Base-by-base conservation (phyloP, 2,797 vertebrate species). In the Sebastes oblongus region DNA sequence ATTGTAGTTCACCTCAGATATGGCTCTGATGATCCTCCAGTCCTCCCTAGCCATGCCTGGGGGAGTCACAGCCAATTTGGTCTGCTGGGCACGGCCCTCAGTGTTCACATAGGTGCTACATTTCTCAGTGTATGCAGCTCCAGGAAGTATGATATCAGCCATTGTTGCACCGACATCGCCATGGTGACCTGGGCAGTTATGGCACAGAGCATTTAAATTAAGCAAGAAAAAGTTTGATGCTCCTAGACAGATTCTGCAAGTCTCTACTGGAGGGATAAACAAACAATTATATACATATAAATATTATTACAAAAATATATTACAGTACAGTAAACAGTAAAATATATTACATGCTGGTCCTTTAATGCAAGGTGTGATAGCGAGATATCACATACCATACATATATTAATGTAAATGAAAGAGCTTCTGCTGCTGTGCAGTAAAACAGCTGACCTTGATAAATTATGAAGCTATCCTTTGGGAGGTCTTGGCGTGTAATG, bases 91-190 rank as follows among this genome's bases (percentile, higher is more conserved):
- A 84, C 97, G 94, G 32, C 97, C 97, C 88, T 98, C 97, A 0
- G 96, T 98, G 88, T 98, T 98, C 81, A 98, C 97, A 0, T 98
- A 98, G 1, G 97, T 98, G 81, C 95, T 95, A 12, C 95, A 94
- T 91, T 98, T 98, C 89, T 98, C 97, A 76, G 97, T 97, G 67
- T 97, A 98, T 4, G 98, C 97, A 82, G 97, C 96, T 84, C 97
- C 97, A 2, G 97, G 97, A 78, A 98, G 96, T 91, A 98, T 97
- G 78, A 98, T 82, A 68, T 98, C 97, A 77, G 97, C 97, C 90
- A 97, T 96, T n/a, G 96, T 93, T 74, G 97, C 97, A n/a, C 97
- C 97, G 16, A 92, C 90, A 84, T 98, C 97, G 4, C 97, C 97
- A 14, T 98, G 97, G 93, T 98, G 97, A 76, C 97, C 97, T 98